Evolutionary conservation across 2,113 vertebrate species (phyloP), one percentile per base, ranked within the genome.

Genomic region (Polypterus senegalus): DNA sequence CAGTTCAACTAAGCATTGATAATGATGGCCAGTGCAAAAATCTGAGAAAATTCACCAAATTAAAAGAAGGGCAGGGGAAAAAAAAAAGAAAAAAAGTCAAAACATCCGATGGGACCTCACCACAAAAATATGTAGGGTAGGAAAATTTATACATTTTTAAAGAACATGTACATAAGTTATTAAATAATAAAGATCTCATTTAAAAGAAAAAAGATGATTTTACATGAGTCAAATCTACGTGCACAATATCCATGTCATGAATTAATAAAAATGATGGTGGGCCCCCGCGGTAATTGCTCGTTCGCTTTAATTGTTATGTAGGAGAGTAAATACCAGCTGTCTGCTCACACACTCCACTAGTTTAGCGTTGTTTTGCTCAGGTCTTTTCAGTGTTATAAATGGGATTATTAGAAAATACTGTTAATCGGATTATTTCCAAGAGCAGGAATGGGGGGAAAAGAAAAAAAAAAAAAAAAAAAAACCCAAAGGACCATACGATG

Each of bases 211-310:
- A 89, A 83, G 84, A 90, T 81, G 80, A 71, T 75, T 86, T 86
- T 87, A 87, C 81, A 87, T 82, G 91, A 87, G 82, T 88, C 79
- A 88, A 80, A 81, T 82, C 80, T 80, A 90, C 91, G 92, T 93
- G 93, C 88, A 90, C 82, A 79, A 81, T 77, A 82, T 77, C 83
- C 70, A 65, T 65, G 79, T 80, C 69, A 80, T 81, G 79, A 86
- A 88, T 85, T 79, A 85, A 85, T 76, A 64, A 67, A 83, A 59
- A 61, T 58, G 60, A 59, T 61, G 78, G 78, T 86, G 85, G 86
- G 88, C 83, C 86, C 86, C 85, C 85, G 86, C 83, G 85, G 82
- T 88, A 86, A 85, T 84, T 86, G 81, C 82, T 86, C 27, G 27
- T 27, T 27, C 27, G 27, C 27, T 27, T 27, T 27, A 27, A 80